Evolutionary conservation across 1,140 invertebrate species (phyloP).

Genomic region (Agrilus planipennis): DNA sequence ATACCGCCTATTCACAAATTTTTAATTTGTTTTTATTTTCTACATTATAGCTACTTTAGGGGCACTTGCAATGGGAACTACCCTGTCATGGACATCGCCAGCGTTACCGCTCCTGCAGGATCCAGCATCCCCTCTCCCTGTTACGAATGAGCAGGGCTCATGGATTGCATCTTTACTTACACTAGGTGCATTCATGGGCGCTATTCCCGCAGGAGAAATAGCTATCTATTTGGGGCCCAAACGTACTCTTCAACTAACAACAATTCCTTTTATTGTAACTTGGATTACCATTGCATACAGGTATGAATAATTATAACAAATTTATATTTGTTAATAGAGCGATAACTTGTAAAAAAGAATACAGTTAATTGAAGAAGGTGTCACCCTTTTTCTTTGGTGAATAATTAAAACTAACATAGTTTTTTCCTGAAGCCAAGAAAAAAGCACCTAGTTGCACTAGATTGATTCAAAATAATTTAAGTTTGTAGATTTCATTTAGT

Average conservation of each 20-base stretch:
- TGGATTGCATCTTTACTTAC: constrained; percentile 44
- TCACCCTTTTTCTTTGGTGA: too few relatives aligned
- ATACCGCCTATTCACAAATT: too few relatives aligned
- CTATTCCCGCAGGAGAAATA: constrained; percentile 43
- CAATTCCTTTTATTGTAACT: constrained; percentile 45
- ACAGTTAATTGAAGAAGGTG: too few relatives aligned
- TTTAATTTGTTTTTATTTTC: too few relatives aligned
- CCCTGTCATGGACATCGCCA: constrained; percentile 44
- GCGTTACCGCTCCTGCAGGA: constrained; percentile 34
- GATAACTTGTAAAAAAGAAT: too few relatives aligned
- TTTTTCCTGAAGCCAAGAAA: too few relatives aligned
- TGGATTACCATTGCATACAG: constrained; percentile 48
- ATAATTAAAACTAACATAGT: constrained; percentile 1
- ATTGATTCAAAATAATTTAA: too few relatives aligned
- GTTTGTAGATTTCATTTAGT: too few relatives aligned
- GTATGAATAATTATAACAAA: constrained; percentile 22
- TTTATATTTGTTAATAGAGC: too few relatives aligned
- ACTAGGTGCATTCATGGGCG: constrained; percentile 42
- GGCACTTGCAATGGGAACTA: constrained; percentile 41
- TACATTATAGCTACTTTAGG: too few relatives aligned
- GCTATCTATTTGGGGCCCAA: constrained; percentile 55
- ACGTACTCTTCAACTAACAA: constrained; percentile 42
- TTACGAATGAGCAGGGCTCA: constrained; percentile 32
- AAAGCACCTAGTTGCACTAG: too few relatives aligned
- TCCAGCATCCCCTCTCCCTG: background rate